phyloP scores from a whole-genome alignment of 1,140 invertebrate species.

The Tribolium madens region DNA sequence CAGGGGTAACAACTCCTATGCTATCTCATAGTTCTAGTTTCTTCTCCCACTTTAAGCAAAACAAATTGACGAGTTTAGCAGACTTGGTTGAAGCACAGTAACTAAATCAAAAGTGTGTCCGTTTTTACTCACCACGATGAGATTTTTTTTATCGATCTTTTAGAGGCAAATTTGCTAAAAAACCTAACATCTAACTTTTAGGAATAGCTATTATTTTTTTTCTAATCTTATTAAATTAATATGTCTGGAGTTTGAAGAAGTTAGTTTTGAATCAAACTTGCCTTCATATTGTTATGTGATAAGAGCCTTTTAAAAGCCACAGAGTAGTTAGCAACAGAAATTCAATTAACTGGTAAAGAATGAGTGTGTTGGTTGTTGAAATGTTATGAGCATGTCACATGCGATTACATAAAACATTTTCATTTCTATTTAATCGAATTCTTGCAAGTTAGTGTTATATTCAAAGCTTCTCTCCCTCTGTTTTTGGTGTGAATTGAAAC shows the following conservation, averaged over 20 bases:
- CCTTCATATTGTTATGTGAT: conserved; percentile 10
- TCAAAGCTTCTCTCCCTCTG: conserved; percentile 27
- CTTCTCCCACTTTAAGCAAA: conserved; percentile 25
- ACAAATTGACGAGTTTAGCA: not conserved
- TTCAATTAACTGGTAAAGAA: not conserved
- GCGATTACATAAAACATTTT: not conserved
- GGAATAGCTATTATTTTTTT: too few relatives aligned
- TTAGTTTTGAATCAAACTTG: not conserved
- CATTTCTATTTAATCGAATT: not conserved
- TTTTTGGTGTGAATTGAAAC: conserved; percentile 3
- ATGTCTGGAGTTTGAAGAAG: too few relatives aligned
- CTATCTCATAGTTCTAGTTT: conserved; percentile 35
- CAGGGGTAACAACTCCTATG: conserved; percentile 30
- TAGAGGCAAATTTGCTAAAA: conserved; percentile 2
- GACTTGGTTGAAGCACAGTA: not conserved
- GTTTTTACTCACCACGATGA: not conserved
- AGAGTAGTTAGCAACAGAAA: not conserved
- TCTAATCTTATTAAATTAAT: too few relatives aligned
- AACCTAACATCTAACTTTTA: too few relatives aligned
- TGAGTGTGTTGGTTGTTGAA: not conserved
- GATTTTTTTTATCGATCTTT: too few relatives aligned
- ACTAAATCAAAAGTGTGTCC: not conserved
- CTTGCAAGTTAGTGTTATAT: conserved; percentile 14
- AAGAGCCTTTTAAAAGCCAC: not conserved
- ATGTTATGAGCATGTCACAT: not conserved